Conservation (phyloP, 2,797 vertebrate species). For the Gymnoscopelus braueri region DNA sequence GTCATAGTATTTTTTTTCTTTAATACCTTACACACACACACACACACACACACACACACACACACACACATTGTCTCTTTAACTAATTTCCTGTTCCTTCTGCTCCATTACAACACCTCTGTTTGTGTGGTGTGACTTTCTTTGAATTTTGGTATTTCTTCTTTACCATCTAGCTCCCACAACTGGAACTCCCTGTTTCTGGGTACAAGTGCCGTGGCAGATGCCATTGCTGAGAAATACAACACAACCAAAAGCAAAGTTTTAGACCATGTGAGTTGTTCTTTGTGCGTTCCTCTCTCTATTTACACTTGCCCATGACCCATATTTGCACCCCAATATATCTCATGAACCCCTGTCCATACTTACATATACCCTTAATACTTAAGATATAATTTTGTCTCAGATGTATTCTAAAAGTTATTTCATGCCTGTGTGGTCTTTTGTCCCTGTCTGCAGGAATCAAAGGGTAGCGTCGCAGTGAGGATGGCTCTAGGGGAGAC, state of each 20-base stretch:
- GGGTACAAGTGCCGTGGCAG: constrained; percentile 93
- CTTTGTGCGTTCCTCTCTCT: no score
- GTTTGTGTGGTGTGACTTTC: background rate
- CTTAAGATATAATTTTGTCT: background rate
- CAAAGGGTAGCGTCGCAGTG: constrained; percentile 92
- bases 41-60: background rate
- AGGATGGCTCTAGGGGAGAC: constrained; percentile 95
- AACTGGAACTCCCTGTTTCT: constrained; percentile 97
- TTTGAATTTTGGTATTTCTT: background rate
- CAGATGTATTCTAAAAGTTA: background rate
- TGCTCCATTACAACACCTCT: background rate
- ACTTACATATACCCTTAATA: background rate
- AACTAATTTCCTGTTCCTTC: background rate
- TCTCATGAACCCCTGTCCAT: background rate
- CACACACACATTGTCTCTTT: background rate
- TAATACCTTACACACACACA: background rate
- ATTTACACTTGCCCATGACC: background rate
- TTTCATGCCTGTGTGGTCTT: background rate
- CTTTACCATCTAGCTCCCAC: constrained; percentile 84
- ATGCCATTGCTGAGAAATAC: constrained; percentile 94
- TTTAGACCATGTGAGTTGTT: constrained; percentile 90
- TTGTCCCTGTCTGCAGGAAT: constrained; percentile 80
- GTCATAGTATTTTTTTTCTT: no score
- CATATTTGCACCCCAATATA: background rate
- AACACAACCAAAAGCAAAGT: constrained; percentile 94